Conservation (phyloP, 1,140 invertebrate genomes). For the Hormaphis cornu region DNA sequence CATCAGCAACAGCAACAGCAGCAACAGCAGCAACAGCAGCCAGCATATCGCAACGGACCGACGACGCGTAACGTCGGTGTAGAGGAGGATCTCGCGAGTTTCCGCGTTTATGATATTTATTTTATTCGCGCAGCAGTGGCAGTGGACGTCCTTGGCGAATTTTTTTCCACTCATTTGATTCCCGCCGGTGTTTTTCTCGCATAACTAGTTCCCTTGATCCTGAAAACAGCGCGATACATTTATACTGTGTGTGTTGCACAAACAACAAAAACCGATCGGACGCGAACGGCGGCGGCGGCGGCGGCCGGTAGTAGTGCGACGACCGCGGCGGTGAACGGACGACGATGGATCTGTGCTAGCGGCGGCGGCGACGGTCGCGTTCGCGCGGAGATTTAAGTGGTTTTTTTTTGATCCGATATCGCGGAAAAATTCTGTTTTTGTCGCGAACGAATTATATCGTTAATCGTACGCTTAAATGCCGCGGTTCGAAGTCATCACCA, state of each 20-base stretch:
- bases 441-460: no score
- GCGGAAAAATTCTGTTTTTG: no score
- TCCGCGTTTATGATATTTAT: neutral
- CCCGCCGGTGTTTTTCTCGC: neutral
- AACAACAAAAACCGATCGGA: no score
- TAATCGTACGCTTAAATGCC: conserved; percentile 16
- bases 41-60: no score
- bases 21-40: no score
- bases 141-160: conserved; percentile 10
- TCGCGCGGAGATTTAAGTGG: conserved; percentile 18
- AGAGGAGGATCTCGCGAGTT: neutral
- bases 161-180: neutral
- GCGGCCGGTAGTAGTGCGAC: neutral
- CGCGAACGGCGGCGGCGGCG: neutral
- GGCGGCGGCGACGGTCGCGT: neutral
- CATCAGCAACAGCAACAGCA: no score
- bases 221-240: neutral
- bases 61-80: neutral
- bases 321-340: conserved; percentile 8
- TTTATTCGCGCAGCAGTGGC: neutral
- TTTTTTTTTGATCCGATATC: neutral
- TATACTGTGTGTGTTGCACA: no score
- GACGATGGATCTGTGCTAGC: neutral
- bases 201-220: conserved; percentile 21
- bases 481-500: conserved; percentile 32